Conservation (phyloP, 2,113 vertebrate genomes). For the Poecilia latipinna region DNA sequence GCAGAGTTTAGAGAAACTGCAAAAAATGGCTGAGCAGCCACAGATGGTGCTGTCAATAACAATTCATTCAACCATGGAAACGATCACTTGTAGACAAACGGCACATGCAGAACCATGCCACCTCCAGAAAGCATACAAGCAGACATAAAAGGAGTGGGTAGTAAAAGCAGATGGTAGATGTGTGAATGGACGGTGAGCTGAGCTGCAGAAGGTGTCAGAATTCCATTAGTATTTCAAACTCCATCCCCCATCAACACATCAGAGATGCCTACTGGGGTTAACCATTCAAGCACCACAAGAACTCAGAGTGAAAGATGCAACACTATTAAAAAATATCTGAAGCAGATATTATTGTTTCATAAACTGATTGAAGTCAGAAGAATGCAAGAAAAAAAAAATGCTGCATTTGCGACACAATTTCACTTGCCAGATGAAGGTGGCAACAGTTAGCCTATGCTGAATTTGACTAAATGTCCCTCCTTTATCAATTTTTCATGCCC, state of each 20-base stretch:
- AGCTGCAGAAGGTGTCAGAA: constrained; percentile 39
- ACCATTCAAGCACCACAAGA: background rate
- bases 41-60: constrained; percentile 81
- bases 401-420: too few species aligned
- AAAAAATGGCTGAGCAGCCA: constrained; percentile 68
- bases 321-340: background rate
- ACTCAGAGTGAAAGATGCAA: background rate
- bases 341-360: too few species aligned
- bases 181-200: constrained; percentile 43
- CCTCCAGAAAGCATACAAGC: constrained; percentile 15
- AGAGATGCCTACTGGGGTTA: constrained; percentile 9
- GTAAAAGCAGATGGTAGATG: constrained; percentile 59
- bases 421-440: too few species aligned
- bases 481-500: too few species aligned
- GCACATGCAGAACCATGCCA: constrained; percentile 48
- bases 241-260: constrained; percentile 47
- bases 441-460: too few species aligned
- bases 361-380: too few species aligned
- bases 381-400: too few species aligned
- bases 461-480: too few species aligned
- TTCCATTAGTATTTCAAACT: constrained; percentile 47
- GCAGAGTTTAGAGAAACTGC: constrained; percentile 77
- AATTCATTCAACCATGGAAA: constrained; percentile 48
- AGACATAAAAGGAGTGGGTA: constrained; percentile 3
- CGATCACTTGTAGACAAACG: constrained; percentile 29